A percentile compares a stretch with the other conserved stretches of the same genome.
phyloP scores from a whole-genome alignment of 2,113 vertebrate species.

The Pelmatolapia mariae region DNA sequence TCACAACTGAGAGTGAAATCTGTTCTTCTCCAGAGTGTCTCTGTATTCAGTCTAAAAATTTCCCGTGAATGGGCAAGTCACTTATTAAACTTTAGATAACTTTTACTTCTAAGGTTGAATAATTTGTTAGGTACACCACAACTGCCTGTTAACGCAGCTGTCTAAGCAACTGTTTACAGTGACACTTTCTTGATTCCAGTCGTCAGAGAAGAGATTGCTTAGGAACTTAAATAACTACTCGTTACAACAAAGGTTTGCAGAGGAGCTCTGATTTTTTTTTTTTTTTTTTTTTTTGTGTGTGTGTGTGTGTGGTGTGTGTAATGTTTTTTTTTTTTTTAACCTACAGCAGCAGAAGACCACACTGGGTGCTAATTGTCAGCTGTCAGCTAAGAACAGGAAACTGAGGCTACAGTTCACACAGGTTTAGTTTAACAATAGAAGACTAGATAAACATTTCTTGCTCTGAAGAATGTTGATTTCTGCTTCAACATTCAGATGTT shows the following conservation, averaged over 20 bases:
- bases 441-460: background rate
- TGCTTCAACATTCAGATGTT: background rate
- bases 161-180: background rate
- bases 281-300: no score
- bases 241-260: background rate
- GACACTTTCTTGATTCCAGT: background rate
- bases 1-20: background rate
- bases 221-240: background rate
- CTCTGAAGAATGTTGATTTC: background rate
- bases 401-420: background rate
- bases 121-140: background rate
- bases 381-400: background rate
- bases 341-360: background rate
- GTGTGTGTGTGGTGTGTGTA: background rate
- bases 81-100: background rate
- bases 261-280: background rate
- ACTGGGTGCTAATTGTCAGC: background rate
- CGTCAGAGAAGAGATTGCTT: background rate
- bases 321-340: background rate
- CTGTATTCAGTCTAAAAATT: background rate
- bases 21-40: background rate
- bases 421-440: background rate
- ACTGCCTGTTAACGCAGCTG: background rate
- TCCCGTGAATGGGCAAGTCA: background rate
- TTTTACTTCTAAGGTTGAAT: background rate